Base-by-base conservation (phyloP, 2,888 invertebrate genomes). In the Argyresthia goedartella region DNA sequence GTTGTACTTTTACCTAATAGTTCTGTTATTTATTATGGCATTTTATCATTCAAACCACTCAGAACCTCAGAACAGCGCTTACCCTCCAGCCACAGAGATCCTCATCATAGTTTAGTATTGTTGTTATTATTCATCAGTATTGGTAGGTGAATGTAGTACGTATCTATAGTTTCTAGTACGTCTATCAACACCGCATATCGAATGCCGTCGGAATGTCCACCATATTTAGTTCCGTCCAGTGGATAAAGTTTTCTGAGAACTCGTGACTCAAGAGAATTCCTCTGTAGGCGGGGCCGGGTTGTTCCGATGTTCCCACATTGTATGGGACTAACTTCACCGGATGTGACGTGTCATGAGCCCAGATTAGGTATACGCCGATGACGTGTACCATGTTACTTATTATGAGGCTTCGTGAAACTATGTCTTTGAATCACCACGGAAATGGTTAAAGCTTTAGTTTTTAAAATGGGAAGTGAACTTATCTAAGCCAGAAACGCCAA, bases 241-340 rank as follows among this genome's bases (percentile, higher is more conserved):
- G 15, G 34, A 14, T 10, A 25, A 8, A 34, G 13, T 35, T 14
- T 48, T 35, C 48, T 16, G 14, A 48, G 48, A 36, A 48, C 4
- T 8, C 15, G 45, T 46, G 39, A 46, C 43, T 49, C 42, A 49
- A 49, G 36, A 25, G 25, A 41, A 14, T 47, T 42, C 52, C 52
- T 49, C 53, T 51, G 55, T 55, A 47, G 52, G 59, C 36, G 10
- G 43, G n/a, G n/a, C 46, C 25, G n/a, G 36, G 35, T 15, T n/a
- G 48, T 81, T 81, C 81, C 81, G 78, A 57, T 61, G 71, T 71
- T 72, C 71, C 68, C 69, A 69, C 69, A 68, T 69, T 48, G 59
- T 65, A 69, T 35, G 48, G 35, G 14, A 36, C 34, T 33, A 25
- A 34, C 34, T 8, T 33, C 36, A 36, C 36, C 48, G 48, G 48